Base-by-base conservation (phyloP, 2,888 invertebrate genomes). In the Ectemnius cavifrons region DNA sequence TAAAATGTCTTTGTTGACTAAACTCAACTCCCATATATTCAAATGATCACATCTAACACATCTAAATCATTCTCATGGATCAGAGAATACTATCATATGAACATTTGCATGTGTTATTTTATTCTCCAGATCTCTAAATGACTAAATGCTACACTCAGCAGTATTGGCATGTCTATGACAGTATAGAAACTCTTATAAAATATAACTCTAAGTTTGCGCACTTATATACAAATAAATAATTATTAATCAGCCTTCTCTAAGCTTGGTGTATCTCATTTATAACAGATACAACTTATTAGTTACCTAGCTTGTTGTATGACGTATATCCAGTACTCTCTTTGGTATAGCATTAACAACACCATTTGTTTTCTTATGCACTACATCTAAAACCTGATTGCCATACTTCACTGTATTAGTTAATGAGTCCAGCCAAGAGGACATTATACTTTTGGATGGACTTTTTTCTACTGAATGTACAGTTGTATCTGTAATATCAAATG, bases 301-400 rank as follows among this genome's bases (percentile, higher is more conserved):
- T 16, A 46, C 28, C 57, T 67, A 83, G 67, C 47, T 71, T 23
- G 73, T 75, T 56, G 88, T 82, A 59, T 89, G 89, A 60, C 89
- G 87, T 71, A 88, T 75, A 69, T 89, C 84, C 45, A 88, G 80
- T 63, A 89, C 81, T 86, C 86, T 90, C 58, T 77, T 86, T 11
- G 90, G 90, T 46, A 90, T 74, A 63, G 81, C 82, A 78, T 85
- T 87, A 6, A 91, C 90, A 16, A 92, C 90, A 20, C 89, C 92
- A 78, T 92, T 92, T 3, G 93, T 93, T 81, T 89, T 91, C 87
- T 93, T 93, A 60, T 93, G 93, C 4, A 93, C 93, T 20, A 91
- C 92, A 86, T 93, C 93, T 52, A 94, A 88, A 70, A 94, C 91
- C 63, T 93, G 92, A 87, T 93, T 93, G 6, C 94, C 93, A 87